Percentiles rank a stretch among this genome's conserved stretches.
phyloP scores from a whole-genome alignment of 2,888 invertebrate genomes.

The Pardosa pseudoannulata region DNA sequence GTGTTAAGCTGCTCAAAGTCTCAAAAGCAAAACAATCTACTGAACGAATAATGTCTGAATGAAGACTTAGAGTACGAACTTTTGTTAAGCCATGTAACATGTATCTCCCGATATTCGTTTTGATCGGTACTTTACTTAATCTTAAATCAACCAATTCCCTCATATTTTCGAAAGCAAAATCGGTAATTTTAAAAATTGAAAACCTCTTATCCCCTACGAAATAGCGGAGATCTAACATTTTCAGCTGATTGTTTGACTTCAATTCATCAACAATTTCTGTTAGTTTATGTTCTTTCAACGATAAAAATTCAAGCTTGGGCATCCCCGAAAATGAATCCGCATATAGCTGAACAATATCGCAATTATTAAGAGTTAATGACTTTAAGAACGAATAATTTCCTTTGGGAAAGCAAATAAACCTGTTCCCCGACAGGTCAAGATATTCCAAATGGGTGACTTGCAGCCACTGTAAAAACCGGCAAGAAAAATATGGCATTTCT shows the following conservation, averaged over 20 bases:
- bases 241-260: background rate
- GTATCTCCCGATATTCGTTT: background rate
- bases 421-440: constrained; percentile 18
- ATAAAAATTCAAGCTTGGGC: constrained; percentile 9
- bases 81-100: constrained; percentile 14
- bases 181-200: background rate
- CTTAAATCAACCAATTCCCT: background rate
- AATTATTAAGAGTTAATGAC: background rate
- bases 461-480: background rate
- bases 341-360: background rate
- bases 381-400: background rate
- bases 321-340: background rate
- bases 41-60: background rate
- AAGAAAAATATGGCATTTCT: constrained; percentile 13
- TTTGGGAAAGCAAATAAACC: background rate
- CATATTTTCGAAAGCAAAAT: constrained; percentile 25
- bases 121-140: background rate
- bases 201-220: background rate
- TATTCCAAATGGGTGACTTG: background rate
- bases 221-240: constrained; percentile 13
- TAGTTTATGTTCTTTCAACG: constrained; percentile 7
- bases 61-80: background rate
- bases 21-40: constrained; percentile 39
- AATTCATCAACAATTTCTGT: background rate
- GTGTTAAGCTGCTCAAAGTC: background rate